Evolutionary conservation across 2,888 invertebrate species (phyloP).

Genomic region (Calameuta idolon): DNA sequence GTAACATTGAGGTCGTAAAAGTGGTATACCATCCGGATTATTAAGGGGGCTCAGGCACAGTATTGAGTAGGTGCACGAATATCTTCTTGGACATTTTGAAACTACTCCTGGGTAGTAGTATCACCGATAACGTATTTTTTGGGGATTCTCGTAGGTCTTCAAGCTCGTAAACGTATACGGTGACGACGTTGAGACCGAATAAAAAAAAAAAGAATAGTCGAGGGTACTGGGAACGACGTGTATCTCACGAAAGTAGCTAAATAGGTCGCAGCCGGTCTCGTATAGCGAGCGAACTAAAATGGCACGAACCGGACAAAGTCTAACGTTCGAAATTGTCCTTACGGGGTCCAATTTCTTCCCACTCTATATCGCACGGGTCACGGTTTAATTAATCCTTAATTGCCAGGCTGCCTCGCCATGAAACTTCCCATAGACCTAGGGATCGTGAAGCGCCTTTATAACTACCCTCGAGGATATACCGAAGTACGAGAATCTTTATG

Average conservation of each 20-base stretch:
- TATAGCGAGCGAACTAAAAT: neutral
- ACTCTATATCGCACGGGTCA: neutral
- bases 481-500: neutral
- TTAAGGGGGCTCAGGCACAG: neutral
- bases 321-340: neutral
- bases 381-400: neutral
- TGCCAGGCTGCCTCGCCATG: neutral
- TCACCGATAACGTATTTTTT: neutral
- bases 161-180: neutral
- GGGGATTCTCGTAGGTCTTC: neutral
- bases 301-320: neutral
- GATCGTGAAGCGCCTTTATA: neutral
- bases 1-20: neutral
- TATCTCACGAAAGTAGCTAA: neutral
- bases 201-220: neutral
- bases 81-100: neutral
- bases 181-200: neutral
- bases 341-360: neutral
- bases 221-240: neutral
- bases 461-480: neutral
- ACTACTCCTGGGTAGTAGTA: neutral
- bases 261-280: neutral
- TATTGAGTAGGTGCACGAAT: neutral
- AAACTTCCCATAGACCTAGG: neutral
- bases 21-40: neutral